Evolutionary conservation across 2,797 vertebrate species (phyloP).

Genomic region (Myotis daubentonii): DNA sequence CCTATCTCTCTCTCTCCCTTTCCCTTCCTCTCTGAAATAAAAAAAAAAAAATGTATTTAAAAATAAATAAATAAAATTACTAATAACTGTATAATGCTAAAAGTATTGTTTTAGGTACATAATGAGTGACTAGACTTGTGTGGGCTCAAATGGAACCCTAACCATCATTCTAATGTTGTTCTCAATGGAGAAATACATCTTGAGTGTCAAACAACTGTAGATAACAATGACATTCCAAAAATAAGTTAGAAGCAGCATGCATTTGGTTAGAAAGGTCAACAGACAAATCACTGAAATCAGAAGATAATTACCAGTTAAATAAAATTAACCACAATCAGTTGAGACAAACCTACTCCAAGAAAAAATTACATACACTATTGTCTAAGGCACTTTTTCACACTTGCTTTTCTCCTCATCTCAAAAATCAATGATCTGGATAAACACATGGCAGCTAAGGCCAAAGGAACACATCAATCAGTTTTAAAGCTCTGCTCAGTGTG

Average conservation of each 20-base stretch:
- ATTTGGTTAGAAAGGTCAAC: conserved; percentile 32
- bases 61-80: not conserved
- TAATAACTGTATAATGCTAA: not conserved
- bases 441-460: not conserved
- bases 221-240: conserved; percentile 28
- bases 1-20: too few species aligned
- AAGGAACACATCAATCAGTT: not conserved
- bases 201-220: conserved; percentile 23
- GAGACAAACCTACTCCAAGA: not conserved
- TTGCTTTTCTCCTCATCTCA: conserved; percentile 22
- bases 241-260: not conserved
- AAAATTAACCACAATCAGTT: conserved; percentile 1
- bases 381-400: not conserved
- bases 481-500: not conserved
- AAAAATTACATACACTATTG: not conserved
- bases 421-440: conserved; percentile 38
- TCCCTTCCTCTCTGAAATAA: too few species aligned
- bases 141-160: not conserved
- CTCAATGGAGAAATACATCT: conserved; percentile 11
- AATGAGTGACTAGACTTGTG: not conserved
- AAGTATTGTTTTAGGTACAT: not conserved
- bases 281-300: conserved; percentile 12
- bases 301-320: conserved; percentile 22
- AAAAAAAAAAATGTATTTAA: too few species aligned
- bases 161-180: not conserved